Evolutionary conservation across 2,113 vertebrate genomes (phyloP), one percentile per base, ranked within the genome.

Genomic region (Oenanthe melanoleuca): DNA sequence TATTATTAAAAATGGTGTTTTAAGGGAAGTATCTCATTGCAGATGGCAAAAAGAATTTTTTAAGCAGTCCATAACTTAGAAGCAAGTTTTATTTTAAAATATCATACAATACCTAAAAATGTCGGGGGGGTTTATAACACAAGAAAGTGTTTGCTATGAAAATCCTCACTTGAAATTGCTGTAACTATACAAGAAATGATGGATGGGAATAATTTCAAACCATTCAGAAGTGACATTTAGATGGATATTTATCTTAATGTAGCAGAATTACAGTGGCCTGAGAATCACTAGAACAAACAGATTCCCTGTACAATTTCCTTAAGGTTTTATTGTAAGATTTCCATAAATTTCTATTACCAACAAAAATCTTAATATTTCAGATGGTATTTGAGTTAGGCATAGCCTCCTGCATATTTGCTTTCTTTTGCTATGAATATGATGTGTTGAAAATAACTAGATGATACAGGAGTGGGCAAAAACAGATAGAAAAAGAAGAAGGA

Each of bases 161-260:
- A 95, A 92, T 63, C 14, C 34, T 50, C 42, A 33, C 17, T 49
- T 64, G 45, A 93, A 75, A 79, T 67, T 91, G 11, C 28, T 75
- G 23, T 80, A 81, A 89, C 33, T 92, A 28, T 89, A 65, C 45
- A 59, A 81, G 69, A 91, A 77, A 65, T 66, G 71, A 94, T 82
- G 64, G 59, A 95, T 81, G 71, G 12, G 40, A 65, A 86, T 70
- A 82, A 94, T 84, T 92, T 79, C 28, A 83, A 60, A 15, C 25
- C 21, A 74, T 88, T 89, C 49, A 72, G 15, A 75, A 28, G 6
- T 85, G 85, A 77, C 63, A 69, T 85, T 96, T 94, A 83, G 71
- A 88, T 92, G 52, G 59, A 90, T 93, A 65, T 85, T 93, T 89
- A 66, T 93, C 60, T 92, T 93, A 80, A 92, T 86, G 21, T 45